A percentile compares a stretch with the other conserved stretches of the same genome.
These are phyloP conservation scores for Lagria hirta DNA, from an alignment of 2,888 invertebrate species.

Conservation along the genomic window DNA sequence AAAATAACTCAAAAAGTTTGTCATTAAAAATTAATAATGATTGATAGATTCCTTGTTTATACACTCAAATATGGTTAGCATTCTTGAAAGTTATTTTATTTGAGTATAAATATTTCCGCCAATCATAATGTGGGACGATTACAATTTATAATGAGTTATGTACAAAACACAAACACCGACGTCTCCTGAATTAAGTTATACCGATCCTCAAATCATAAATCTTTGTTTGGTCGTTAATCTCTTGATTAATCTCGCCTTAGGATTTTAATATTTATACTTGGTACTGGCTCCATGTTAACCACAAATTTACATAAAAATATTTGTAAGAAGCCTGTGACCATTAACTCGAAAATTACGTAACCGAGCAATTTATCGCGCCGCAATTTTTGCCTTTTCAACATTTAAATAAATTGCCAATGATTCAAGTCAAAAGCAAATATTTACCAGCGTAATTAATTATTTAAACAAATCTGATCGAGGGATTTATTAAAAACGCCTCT, in stretches of 20 bases:
- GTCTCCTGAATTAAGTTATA: slow-evolving; percentile 21
- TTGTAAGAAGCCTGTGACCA: slow-evolving; percentile 26
- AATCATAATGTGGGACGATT: slow-evolving; percentile 33
- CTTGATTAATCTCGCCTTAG: slow-evolving; percentile 22
- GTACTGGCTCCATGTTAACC: slow-evolving; percentile 21
- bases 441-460: slow-evolving; percentile 15
- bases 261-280: slow-evolving; percentile 27
- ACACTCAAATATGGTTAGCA: slow-evolving; percentile 27
- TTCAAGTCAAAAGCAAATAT: slow-evolving; percentile 17
- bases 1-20: no score
- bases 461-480: no score
- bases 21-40: no score
- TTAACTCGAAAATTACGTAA: slow-evolving; percentile 21
- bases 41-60: no score
- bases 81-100: slow-evolving; percentile 29
- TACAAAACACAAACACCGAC: slow-evolving; percentile 8
- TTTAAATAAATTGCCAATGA: slow-evolving; percentile 24
- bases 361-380: slow-evolving; percentile 15
- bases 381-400: slow-evolving; percentile 10
- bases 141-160: slow-evolving; percentile 35
- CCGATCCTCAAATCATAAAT: slow-evolving; percentile 26
- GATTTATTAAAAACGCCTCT: no score
- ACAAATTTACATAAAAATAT: slow-evolving; percentile 27
- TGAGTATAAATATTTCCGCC: slow-evolving; percentile 34
- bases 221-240: slow-evolving; percentile 23